A percentile compares a stretch with the other conserved stretches of the same genome.
phyloP scores from a whole-genome alignment of 2,888 invertebrate genomes.

The Oligia strigilis region DNA sequence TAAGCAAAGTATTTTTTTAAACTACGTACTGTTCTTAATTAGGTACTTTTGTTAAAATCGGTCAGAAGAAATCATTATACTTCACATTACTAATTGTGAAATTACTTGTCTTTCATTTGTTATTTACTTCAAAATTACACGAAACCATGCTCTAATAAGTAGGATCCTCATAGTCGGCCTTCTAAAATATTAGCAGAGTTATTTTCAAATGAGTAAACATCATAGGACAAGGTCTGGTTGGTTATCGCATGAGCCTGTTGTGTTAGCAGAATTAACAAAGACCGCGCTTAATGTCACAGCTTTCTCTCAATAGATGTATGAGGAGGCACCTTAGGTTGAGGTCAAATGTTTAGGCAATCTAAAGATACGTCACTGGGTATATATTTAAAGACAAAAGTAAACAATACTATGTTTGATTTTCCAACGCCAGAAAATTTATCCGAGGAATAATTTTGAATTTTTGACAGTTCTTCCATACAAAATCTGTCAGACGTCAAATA shows the following conservation, averaged over 20 bases:
- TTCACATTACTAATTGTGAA: constrained; percentile 14
- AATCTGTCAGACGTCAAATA: too few relatives aligned
- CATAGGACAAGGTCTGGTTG: constrained; percentile 38
- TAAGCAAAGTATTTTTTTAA: constrained; percentile 12
- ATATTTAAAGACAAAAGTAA: not conserved
- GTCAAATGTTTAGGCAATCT: constrained; percentile 26
- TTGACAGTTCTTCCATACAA: too few relatives aligned
- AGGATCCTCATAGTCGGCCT: constrained; percentile 39
- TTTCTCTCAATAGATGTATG: constrained; percentile 43
- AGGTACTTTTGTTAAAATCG: not conserved
- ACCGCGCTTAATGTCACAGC: constrained; percentile 59
- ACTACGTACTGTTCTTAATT: not conserved
- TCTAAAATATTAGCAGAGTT: constrained; percentile 54
- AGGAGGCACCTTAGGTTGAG: constrained; percentile 27
- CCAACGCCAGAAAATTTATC: too few relatives aligned
- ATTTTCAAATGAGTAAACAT: constrained; percentile 27
- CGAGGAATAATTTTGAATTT: too few relatives aligned
- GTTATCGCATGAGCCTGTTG: constrained; percentile 24
- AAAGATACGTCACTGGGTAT: not conserved
- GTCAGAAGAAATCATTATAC: constrained; percentile 13
- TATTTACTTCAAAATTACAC: constrained; percentile 22
- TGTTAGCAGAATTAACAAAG: constrained; percentile 44
- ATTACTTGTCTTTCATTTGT: constrained; percentile 11
- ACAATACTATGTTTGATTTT: not conserved
- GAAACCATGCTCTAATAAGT: constrained; percentile 55